phyloP scores from a whole-genome alignment of 2,888 invertebrate genomes.

The Nomada fabriciana region DNA sequence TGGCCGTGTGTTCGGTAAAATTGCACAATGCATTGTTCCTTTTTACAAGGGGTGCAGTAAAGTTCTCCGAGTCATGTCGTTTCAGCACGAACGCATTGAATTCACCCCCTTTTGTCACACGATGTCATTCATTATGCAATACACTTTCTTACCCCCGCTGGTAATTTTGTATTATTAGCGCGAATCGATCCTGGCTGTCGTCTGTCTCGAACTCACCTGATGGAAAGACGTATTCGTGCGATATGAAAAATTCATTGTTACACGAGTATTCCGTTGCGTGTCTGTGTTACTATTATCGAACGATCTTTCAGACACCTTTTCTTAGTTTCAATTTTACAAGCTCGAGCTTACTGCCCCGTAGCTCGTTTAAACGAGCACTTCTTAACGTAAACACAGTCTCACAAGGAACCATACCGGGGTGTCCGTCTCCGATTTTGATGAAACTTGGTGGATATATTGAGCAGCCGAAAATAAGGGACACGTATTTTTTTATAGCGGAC shows the following conservation, averaged over 20 bases:
- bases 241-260: too few species aligned
- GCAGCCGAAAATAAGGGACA: too few species aligned
- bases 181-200: conserved; percentile 38
- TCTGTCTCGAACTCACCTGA: not conserved
- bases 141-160: conserved; percentile 25
- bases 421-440: too few species aligned
- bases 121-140: conserved; percentile 56
- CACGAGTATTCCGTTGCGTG: not conserved
- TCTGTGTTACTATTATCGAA: conserved; percentile 7
- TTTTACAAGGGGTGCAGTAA: not conserved
- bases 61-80: too few species aligned
- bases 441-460: too few species aligned
- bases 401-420: too few species aligned
- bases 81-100: conserved; percentile 21
- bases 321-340: not conserved
- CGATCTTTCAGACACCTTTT: not conserved
- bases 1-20: not conserved
- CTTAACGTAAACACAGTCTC: not conserved
- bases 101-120: conserved; percentile 45
- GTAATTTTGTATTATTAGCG: conserved; percentile 49
- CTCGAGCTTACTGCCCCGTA: not conserved
- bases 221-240: not conserved
- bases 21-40: not conserved
- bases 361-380: not conserved
- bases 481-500: too few species aligned